Conservation (phyloP, 2,888 invertebrate species). For the Hirtodrosophila cameraria region DNA sequence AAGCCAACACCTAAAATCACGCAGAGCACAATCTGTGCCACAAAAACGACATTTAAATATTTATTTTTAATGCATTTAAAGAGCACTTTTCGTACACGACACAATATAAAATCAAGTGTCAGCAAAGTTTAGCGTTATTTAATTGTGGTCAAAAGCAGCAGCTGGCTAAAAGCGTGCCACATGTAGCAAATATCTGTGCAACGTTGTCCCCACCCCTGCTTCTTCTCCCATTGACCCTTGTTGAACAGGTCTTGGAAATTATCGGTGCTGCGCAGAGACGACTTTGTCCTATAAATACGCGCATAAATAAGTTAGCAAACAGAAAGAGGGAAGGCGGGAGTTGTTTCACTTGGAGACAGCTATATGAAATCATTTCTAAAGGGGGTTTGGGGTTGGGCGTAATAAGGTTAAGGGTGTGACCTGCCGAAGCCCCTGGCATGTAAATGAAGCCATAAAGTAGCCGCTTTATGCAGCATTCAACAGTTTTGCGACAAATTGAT, state of each 20-base stretch:
- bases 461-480: conserved; percentile 52
- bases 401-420: background rate
- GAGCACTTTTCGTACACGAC: conserved; percentile 14
- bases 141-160: conserved; percentile 35
- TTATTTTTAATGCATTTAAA: conserved; percentile 35
- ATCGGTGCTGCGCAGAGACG: conserved; percentile 9
- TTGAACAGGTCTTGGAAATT: conserved; percentile 12
- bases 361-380: background rate
- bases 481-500: conserved; percentile 55
- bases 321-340: background rate
- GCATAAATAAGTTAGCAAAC: conserved; percentile 48
- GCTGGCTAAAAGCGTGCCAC: conserved; percentile 19
- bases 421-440: conserved; percentile 62
- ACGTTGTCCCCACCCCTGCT: conserved; percentile 6
- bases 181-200: conserved; percentile 26
- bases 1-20: conserved; percentile 6
- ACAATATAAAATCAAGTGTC: conserved; percentile 10
- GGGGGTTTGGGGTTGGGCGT: background rate
- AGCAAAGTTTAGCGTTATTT: conserved; percentile 37
- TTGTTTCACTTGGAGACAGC: conserved; percentile 22
- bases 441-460: conserved; percentile 76
- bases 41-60: conserved; percentile 29
- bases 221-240: conserved; percentile 58
- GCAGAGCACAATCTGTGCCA: conserved; percentile 7
- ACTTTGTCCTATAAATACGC: conserved; percentile 43